Evolutionary conservation across 2,888 invertebrate species (phyloP), one percentile per base, ranked within the genome.

Genomic region (Drosophila histrio): DNA sequence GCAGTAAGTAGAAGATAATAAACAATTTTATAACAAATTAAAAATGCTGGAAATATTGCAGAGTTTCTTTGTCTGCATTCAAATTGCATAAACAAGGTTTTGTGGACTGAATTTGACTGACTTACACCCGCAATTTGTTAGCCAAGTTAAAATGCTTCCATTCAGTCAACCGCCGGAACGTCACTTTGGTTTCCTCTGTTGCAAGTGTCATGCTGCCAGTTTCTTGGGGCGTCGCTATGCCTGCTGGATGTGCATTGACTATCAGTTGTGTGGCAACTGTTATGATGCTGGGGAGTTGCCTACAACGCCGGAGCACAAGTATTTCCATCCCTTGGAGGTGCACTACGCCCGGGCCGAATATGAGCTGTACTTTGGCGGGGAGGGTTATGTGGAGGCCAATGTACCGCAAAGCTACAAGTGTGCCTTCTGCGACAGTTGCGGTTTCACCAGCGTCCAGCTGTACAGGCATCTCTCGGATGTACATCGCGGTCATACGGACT

Each of bases 401-500:
- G 47, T 62, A 13, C 58, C 53, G 2, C 85, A 80, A 68, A 80
- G 79, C 57, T 80, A 75, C 21, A 84, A 69, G 46, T 80, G 79
- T 11, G 81, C 68, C 0, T 11, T 80, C 1, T 80, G 79, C 21
- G 24, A 46, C 0, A 1, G 0, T 2, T 19, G 4, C 1, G 81
- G 78, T 0, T 61, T 68, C 2, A 65, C 24, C 4, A 41, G 11
- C 32, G 2, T 11, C 2, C 28, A 47, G 1, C 56, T 78, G 43
- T 61, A 57, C 21, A 15, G 13, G 9, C 79, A 80, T 19, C 8
- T 80, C 2, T 8, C 3, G 11, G 15, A 36, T 0, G 2, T 0
- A 7, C 79, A 80, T 44, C 24, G 13, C 0, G 11, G 15, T 0
- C 75, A 84, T 22, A 5, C 0, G 6, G 75, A 80, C 3, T 72